These are phyloP conservation scores for Chelonus insularis DNA, from an alignment of 1,140 invertebrate genomes.

Conservation along the genomic window DNA sequence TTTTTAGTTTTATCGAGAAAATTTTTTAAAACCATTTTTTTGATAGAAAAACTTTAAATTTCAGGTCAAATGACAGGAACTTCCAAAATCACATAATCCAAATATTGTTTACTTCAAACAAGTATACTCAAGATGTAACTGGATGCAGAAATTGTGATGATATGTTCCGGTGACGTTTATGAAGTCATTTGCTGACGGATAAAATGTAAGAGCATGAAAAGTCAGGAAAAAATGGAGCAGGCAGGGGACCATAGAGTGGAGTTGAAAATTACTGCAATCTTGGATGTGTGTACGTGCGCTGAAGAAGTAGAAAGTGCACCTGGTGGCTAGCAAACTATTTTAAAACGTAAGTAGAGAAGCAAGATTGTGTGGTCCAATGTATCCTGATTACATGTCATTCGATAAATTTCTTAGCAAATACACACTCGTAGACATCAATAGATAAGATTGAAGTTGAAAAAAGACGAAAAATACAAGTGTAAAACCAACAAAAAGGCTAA, in stretches of 20 bases:
- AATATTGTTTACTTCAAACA: background rate
- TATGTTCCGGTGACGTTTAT: constrained; percentile 13
- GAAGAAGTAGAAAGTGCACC: constrained; percentile 21
- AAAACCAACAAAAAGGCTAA: constrained; percentile 1
- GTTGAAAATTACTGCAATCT: constrained; percentile 21
- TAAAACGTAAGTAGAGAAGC: constrained; percentile 6
- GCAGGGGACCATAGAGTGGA: background rate
- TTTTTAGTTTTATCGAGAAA: no score
- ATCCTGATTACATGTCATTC: constrained; percentile 34
- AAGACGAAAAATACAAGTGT: background rate
- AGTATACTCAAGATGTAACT: background rate
- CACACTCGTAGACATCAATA: background rate
- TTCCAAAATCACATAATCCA: background rate
- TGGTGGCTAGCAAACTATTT: constrained; percentile 33
- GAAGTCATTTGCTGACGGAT: constrained; percentile 6
- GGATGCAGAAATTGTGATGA: background rate
- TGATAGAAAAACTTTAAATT: no score
- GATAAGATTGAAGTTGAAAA: constrained; percentile 4
- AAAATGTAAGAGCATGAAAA: background rate
- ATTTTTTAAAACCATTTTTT: no score
- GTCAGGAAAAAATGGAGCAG: background rate
- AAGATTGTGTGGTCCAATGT: constrained; percentile 15
- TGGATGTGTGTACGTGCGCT: constrained; percentile 17
- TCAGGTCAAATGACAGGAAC: background rate
- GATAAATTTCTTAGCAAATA: constrained; percentile 31